Percentiles rank a stretch among this genome's conserved stretches.
Conservation (phyloP, 2,888 invertebrate genomes). For the Diadegma fenestrale region DNA sequence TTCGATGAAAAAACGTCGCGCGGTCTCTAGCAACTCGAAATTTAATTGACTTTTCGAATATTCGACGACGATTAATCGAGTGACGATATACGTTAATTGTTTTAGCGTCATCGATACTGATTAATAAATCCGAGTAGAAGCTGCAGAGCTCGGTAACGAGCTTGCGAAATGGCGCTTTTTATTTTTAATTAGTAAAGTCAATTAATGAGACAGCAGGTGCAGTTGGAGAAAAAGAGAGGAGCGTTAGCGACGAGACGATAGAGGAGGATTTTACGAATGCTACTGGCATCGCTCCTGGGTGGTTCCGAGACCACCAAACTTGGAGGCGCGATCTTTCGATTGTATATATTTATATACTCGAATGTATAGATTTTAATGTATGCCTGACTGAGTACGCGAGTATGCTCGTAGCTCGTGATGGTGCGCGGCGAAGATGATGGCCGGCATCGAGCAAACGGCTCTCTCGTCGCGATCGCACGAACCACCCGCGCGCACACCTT, state of each 20-base stretch:
- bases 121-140: not conserved
- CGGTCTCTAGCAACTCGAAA: not conserved
- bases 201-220: conserved; percentile 27
- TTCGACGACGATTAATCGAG: not conserved
- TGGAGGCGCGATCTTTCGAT: conserved; percentile 69
- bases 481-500: conserved; percentile 65
- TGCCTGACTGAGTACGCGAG: not conserved
- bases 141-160: not conserved
- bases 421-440: conserved; percentile 69
- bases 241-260: conserved; percentile 18
- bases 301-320: conserved; percentile 79
- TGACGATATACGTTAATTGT: not conserved
- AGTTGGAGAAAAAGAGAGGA: not conserved
- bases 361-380: not conserved
- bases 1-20: too few relatives aligned
- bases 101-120: not conserved
- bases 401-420: conserved; percentile 5
- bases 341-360: conserved; percentile 14
- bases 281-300: conserved; percentile 79
- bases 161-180: conserved; percentile 13
- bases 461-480: conserved; percentile 29
- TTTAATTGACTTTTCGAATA: not conserved
- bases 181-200: conserved; percentile 22
- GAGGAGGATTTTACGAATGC: conserved; percentile 78
- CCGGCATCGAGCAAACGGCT: conserved; percentile 59